Conservation (phyloP, 53 echinoderm and acorn worm genomes). For the Pentamera pediparva region DNA sequence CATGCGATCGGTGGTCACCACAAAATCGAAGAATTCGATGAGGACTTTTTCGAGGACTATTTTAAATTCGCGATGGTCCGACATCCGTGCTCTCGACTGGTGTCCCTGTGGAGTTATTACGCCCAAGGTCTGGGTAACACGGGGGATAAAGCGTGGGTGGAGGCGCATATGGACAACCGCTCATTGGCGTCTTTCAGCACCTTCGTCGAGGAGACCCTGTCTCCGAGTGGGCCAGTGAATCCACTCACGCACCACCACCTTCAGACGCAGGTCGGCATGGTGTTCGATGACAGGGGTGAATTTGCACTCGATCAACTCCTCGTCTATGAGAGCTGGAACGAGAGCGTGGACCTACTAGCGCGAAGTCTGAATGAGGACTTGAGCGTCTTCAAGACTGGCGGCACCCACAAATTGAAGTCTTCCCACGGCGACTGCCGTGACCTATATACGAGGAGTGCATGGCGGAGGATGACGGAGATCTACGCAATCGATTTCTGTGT, state of each 20-base stretch:
- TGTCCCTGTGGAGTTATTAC: slow-evolving; percentile 23
- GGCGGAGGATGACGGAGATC: slow-evolving; percentile 21
- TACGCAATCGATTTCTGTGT: slow-evolving; percentile 14
- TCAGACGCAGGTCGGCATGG: slow-evolving; percentile 9
- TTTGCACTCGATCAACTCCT: slow-evolving; percentile 5
- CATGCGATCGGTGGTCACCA: not conserved
- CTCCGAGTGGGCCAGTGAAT: not conserved
- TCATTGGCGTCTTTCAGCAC: not conserved
- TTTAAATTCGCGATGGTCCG: slow-evolving; percentile 14
- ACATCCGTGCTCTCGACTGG: slow-evolving; percentile 14
- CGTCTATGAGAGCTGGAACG: slow-evolving; percentile 17
- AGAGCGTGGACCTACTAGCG: slow-evolving; percentile 1
- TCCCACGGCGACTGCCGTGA: not conserved
- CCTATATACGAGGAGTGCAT: not conserved
- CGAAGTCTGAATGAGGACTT: not conserved
- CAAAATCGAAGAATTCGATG: slow-evolving; percentile 3
- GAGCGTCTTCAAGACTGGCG: not conserved
- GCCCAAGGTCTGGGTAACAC: not conserved
- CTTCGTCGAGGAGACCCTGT: not conserved
- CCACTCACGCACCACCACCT: not conserved
- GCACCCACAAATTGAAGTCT: not conserved
- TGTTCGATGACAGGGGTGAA: not conserved
- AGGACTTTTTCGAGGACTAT: not conserved
- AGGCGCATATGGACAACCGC: not conserved
- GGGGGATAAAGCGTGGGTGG: not conserved